Conservation (phyloP, 2,113 vertebrate species). For the Poeciliopsis retropinna region DNA sequence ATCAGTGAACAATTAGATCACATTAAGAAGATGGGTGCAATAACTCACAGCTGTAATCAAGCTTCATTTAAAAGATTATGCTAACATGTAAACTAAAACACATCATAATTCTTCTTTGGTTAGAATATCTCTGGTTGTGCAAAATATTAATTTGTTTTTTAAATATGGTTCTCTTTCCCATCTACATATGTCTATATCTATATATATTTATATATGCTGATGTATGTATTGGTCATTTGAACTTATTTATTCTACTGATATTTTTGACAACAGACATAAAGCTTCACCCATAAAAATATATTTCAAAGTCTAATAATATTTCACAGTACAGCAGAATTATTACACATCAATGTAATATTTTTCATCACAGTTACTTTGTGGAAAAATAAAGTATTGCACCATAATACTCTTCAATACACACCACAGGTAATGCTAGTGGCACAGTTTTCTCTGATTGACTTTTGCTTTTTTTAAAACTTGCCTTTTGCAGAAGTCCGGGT, state of each 20-base stretch:
- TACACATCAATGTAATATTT: slow-evolving; percentile 27
- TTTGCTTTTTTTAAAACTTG: slow-evolving; percentile 21
- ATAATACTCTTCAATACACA: slow-evolving; percentile 27
- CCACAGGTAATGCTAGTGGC: background rate
- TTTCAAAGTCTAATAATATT: background rate
- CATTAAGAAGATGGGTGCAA: background rate
- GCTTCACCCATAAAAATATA: background rate
- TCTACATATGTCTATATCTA: background rate
- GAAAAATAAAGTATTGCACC: slow-evolving; percentile 23
- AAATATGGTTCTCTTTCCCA: background rate
- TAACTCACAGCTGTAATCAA: background rate
- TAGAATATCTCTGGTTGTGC: slow-evolving; percentile 31
- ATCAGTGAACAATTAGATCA: slow-evolving; percentile 46
- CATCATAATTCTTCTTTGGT: slow-evolving; percentile 27
- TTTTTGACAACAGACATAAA: slow-evolving; percentile 5
- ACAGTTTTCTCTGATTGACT: slow-evolving; percentile 28
- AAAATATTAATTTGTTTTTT: slow-evolving; percentile 31
- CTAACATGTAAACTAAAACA: slow-evolving; percentile 2
- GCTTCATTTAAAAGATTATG: slow-evolving; percentile 7
- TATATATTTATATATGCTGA: no score
- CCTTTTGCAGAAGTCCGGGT: slow-evolving; percentile 41
- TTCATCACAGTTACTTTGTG: slow-evolving; percentile 29
- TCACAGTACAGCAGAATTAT: slow-evolving; percentile 6
- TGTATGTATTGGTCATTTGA: background rate
- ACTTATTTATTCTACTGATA: slow-evolving; percentile 6